Percentiles rank a stretch among this genome's conserved stretches.
Conservation (phyloP, 64 coral and sea anemone species). For the Acropora tenuis region DNA sequence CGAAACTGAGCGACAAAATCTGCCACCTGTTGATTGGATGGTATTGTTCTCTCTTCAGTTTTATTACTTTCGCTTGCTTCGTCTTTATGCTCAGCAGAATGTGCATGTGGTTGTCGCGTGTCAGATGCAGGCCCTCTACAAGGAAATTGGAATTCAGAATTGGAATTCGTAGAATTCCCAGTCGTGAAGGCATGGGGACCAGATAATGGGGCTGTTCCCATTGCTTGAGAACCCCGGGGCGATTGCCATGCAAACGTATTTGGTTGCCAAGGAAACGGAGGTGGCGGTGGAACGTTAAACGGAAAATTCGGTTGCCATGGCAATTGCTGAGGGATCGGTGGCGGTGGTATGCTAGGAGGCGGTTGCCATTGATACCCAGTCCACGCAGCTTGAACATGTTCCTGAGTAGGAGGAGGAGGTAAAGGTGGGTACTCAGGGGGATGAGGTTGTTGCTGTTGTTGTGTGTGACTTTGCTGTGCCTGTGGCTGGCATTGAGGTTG, state of each 20-base stretch:
- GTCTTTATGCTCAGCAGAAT: neutral
- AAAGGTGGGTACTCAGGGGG: neutral
- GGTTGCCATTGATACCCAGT: constrained; percentile 40
- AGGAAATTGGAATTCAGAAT: neutral
- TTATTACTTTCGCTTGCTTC: neutral
- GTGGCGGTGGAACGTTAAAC: constrained; percentile 34
- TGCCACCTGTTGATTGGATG: neutral
- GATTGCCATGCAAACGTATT: constrained; percentile 44
- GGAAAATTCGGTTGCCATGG: constrained; percentile 40
- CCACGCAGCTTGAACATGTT: constrained; percentile 23
- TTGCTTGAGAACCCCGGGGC: neutral
- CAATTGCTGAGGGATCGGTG: neutral
- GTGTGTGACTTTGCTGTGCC: neutral
- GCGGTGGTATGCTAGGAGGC: constrained; percentile 4
- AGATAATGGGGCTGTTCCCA: neutral
- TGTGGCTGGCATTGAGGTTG: neutral
- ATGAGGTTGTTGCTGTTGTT: neutral
- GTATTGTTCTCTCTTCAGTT: neutral
- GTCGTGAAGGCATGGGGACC: neutral
- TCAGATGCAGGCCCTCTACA: neutral
- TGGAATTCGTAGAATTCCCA: neutral
- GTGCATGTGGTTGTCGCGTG: neutral
- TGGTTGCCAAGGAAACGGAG: constrained; percentile 44
- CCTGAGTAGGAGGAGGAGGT: constrained; percentile 16
- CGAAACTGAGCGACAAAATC: constrained; percentile 30